Evolutionary conservation across 2,113 vertebrate species (phyloP), one percentile per base, ranked within the genome.

Genomic region (Coreoperca whiteheadi): DNA sequence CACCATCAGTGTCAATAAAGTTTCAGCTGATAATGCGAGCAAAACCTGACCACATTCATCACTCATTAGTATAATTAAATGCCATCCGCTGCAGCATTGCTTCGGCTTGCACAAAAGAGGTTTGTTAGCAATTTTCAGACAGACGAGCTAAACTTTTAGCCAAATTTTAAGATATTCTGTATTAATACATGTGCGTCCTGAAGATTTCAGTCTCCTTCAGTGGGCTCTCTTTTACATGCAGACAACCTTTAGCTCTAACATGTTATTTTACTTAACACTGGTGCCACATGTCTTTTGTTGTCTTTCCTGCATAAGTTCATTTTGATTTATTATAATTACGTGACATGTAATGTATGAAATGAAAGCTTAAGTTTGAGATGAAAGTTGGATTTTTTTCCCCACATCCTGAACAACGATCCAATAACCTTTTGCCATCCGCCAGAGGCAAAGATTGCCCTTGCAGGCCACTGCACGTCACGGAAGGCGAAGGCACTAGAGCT

Each of bases 401-500:
- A 16, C 8, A 46, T 50, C 30, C 46, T 48, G 48, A 46, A 6
- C 60, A 57, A 34, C 74, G 15, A 75, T 68, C 63, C 54, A 68
- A 60, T 41, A 60, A 67, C 37, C 46, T 76, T 59, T 63, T 56
- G 54, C 56, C n/a, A 64, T 67, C 51, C 67, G 37, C 21, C 32
- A 5, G 23, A 54, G 18, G 23, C 53, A 28, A 7, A 73, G 74
- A 66, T 43, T 15, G 10, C 3, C 59, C 16, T 23, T n/a, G 1
- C 48, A 64, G 59, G 46, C 20, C 20, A 54, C 34, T 21, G 51
- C 56, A 8, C 18, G 8, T 48, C 53, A 67, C 8, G 8, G n/a
- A 39, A 10, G 25, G 30, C 6, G 68, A 43, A 0, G 32, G 32
- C 51, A 10, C 23, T 15, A 16, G 2, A 14, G 34, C 9, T 51